Percentiles rank a stretch among this genome's conserved stretches.
These are phyloP conservation scores for Drosophila siamana DNA, from an alignment of 2,888 invertebrate species.

Conservation along the genomic window DNA sequence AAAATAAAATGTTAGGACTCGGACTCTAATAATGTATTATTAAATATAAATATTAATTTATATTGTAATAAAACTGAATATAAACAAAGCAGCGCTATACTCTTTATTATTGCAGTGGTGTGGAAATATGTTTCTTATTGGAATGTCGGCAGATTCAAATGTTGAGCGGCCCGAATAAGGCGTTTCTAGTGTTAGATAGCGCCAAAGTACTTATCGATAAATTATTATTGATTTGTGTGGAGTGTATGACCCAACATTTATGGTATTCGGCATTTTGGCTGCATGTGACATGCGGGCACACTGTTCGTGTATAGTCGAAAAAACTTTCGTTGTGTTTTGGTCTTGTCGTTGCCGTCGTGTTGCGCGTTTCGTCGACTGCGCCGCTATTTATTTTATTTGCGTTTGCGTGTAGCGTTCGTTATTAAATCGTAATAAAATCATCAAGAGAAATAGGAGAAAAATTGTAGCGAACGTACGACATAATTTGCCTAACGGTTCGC, in stretches of 20 bases:
- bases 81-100: slow-evolving; percentile 36
- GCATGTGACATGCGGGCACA: slow-evolving; percentile 30
- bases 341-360: slow-evolving; percentile 51
- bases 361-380: slow-evolving; percentile 43
- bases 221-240: background rate
- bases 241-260: background rate
- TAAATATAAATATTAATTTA: slow-evolving; percentile 79
- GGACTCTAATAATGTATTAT: slow-evolving; percentile 77
- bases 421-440: slow-evolving; percentile 43
- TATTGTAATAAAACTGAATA: slow-evolving; percentile 77
- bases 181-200: slow-evolving; percentile 7
- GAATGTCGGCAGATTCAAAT: background rate
- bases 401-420: slow-evolving; percentile 33
- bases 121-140: background rate
- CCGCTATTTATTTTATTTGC: slow-evolving; percentile 41
- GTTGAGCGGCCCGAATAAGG: background rate
- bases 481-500: background rate
- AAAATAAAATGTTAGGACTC: slow-evolving; percentile 65
- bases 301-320: slow-evolving; percentile 27
- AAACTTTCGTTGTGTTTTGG: slow-evolving; percentile 56
- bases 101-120: background rate
- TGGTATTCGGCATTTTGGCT: slow-evolving; percentile 11
- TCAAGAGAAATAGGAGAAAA: slow-evolving; percentile 2
- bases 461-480: slow-evolving; percentile 32
- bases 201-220: background rate